Conservation (phyloP, 2,113 vertebrate genomes). For the Larimichthys crocea region DNA sequence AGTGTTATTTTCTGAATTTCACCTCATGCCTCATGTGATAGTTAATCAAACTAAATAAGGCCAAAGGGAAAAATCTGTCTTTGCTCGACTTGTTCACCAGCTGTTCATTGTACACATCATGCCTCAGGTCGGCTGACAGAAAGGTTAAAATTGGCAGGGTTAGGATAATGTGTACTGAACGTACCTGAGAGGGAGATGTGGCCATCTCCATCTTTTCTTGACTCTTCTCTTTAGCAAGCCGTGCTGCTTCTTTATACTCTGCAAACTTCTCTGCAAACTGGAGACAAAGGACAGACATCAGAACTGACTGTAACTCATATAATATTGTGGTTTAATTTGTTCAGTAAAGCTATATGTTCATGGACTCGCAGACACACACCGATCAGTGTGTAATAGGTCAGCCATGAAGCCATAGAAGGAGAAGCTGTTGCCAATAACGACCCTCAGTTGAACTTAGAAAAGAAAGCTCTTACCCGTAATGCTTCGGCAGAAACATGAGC, state of each 20-base stretch:
- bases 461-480: slow-evolving; percentile 53
- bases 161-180: neutral
- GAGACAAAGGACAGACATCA: slow-evolving; percentile 56
- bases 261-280: slow-evolving; percentile 99
- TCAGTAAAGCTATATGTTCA: slow-evolving; percentile 34
- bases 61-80: neutral
- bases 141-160: neutral
- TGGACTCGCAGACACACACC: slow-evolving; percentile 4
- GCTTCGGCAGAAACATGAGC: slow-evolving; percentile 62
- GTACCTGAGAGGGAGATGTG: slow-evolving; percentile 97
- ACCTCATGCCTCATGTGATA: neutral
- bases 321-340: slow-evolving; percentile 48
- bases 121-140: neutral
- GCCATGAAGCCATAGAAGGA: slow-evolving; percentile 8
- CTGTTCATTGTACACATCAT: neutral
- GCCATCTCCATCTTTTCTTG: slow-evolving; percentile 98
- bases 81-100: neutral
- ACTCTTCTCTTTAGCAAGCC: slow-evolving; percentile 97
- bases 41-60: neutral
- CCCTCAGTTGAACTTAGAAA: slow-evolving; percentile 41
- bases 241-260: slow-evolving; percentile 98
- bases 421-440: slow-evolving; percentile 56
- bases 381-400: slow-evolving; percentile 49
- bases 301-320: slow-evolving; percentile 26
- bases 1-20: neutral